These are phyloP conservation scores for Cyphomyrmex costatus DNA, from an alignment of 1,140 invertebrate species.

Conservation along the genomic window DNA sequence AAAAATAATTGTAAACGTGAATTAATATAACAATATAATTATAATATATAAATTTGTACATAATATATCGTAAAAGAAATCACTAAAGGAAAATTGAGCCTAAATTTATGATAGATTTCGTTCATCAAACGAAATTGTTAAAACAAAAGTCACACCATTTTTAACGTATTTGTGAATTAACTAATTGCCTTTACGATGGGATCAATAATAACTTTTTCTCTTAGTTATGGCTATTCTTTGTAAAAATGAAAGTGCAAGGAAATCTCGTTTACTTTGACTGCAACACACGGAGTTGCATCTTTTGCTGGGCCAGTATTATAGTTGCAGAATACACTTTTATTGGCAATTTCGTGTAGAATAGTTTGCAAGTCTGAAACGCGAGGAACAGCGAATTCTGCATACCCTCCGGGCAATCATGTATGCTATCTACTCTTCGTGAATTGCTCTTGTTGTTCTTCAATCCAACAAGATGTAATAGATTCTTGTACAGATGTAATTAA, in stretches of 20 bases:
- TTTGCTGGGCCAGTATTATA: conserved; percentile 69
- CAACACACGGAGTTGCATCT: conserved; percentile 65
- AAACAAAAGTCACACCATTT: background rate
- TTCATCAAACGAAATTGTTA: background rate
- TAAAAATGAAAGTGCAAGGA: conserved; percentile 35
- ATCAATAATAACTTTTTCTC: conserved; percentile 23
- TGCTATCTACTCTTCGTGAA: conserved; percentile 46
- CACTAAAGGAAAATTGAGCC: background rate
- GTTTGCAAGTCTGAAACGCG: conserved; percentile 69
- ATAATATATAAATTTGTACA: background rate
- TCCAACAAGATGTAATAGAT: conserved; percentile 41
- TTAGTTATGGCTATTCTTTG: conserved; percentile 18
- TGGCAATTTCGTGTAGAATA: conserved; percentile 78
- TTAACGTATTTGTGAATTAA: conserved; percentile 40
- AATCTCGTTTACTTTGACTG: conserved; percentile 46
- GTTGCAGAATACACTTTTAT: conserved; percentile 80
- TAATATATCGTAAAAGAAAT: background rate
- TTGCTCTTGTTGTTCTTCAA: conserved; percentile 67
- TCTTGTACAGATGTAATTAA: background rate
- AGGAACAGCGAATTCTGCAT: conserved; percentile 71
- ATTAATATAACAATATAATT: background rate
- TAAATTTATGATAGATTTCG: background rate
- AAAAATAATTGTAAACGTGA: background rate
- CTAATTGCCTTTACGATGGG: background rate
- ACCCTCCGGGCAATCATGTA: conserved; percentile 64